These are phyloP conservation scores for Anthoscopus minutus DNA, from an alignment of 2,113 vertebrate species.

Conservation along the genomic window DNA sequence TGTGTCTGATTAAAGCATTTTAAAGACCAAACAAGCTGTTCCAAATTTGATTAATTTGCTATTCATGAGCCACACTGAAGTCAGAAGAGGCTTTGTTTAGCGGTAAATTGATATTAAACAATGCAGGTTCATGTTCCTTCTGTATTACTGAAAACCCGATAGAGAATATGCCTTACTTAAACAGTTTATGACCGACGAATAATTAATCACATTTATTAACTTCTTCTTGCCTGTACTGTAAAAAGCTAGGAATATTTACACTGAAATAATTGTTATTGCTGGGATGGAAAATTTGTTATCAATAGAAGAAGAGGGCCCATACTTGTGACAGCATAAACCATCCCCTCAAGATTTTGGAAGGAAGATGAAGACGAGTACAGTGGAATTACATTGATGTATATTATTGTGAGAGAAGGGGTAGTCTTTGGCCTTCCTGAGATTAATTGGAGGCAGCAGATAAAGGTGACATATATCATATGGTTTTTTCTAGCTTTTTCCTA, in stretches of 20 bases:
- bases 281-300: background rate
- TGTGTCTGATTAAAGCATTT: constrained; percentile 15
- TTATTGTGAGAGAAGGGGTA: background rate
- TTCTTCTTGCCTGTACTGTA: background rate
- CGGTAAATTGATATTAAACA: constrained; percentile 25
- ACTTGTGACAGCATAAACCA: background rate
- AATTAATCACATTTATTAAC: background rate
- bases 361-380: background rate
- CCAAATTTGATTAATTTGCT: constrained; percentile 42
- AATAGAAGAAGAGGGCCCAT: background rate
- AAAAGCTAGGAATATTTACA: background rate
- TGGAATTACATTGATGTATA: background rate
- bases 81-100: constrained; percentile 11
- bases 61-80: background rate
- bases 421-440: background rate
- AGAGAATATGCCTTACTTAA: background rate
- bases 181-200: background rate
- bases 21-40: constrained; percentile 3
- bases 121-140: background rate
- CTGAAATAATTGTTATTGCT: background rate
- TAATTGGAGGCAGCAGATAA: background rate
- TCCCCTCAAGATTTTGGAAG: background rate
- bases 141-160: background rate
- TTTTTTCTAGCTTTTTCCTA: background rate
- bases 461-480: background rate